These are phyloP conservation scores for Ormia ochracea DNA, from an alignment of 2,888 invertebrate genomes.

Conservation along the genomic window DNA sequence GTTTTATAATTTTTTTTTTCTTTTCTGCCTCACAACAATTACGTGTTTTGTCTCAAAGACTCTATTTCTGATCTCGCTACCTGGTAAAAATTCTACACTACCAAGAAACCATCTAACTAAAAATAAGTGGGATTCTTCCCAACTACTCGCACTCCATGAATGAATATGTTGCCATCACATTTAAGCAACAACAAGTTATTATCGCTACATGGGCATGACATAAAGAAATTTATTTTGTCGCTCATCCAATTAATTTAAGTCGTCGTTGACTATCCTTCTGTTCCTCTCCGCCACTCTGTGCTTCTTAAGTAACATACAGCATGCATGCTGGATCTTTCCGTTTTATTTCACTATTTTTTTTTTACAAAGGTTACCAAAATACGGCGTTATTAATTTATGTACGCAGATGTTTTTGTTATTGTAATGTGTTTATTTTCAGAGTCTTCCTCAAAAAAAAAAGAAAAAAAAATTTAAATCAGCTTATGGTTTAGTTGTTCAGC, in stretches of 20 bases:
- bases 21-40: no score
- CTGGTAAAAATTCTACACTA: background rate
- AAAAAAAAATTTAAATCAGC: background rate
- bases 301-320: constrained; percentile 4
- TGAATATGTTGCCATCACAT: background rate
- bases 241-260: constrained; percentile 1
- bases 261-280: background rate
- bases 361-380: background rate
- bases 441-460: background rate
- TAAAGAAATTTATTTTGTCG: background rate
- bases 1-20: no score
- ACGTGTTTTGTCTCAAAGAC: no score
- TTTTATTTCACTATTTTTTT: background rate
- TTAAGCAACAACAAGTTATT: background rate
- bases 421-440: constrained; percentile 13
- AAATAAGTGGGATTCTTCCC: background rate
- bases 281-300: background rate
- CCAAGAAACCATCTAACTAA: background rate
- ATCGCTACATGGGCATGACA: background rate
- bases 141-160: background rate
- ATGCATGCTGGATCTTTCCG: background rate
- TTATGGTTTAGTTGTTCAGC: constrained; percentile 20
- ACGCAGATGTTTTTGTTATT: background rate
- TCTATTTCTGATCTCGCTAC: no score
- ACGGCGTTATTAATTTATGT: constrained; percentile 11